Base-by-base conservation (phyloP, 2,797 vertebrate genomes). In the Sebastes dallii region DNA sequence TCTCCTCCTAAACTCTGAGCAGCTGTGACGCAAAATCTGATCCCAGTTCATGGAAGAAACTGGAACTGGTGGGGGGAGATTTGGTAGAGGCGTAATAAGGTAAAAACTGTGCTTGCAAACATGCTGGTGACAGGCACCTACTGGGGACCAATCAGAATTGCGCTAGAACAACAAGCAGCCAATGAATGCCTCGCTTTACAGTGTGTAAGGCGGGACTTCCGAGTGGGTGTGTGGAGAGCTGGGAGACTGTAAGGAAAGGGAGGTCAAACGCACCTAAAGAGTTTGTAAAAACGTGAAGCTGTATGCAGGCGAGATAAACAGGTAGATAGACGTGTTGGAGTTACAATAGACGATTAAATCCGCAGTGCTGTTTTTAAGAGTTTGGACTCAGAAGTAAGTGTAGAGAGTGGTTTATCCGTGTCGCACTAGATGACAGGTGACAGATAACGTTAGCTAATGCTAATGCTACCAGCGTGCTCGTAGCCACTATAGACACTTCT, bases 191-290 rank as follows among this genome's bases (percentile, higher is more conserved):
- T 0, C 20, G 1, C 0, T 16, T 32, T 24, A 13, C 4, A 12
- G 3, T 9, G 4, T 18, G 6, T 12, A 30, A 50, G 92, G 88
- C 86, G 89, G 82, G 72, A 0, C 8, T 89, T 85, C 61, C 6
- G 52, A 8, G 85, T 88, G 85, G 88, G 89, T 9, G 91, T 91
- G 86, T 16, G n/a, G 24, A 25, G 64, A 1, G 1, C 50, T 52
- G 20, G 20, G 20, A 52, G 54, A 9, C 27, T 18, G 56, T n/a
- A 78, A 77, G 52, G 52, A 86, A 77, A 83, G 86, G 80, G 92
- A 94, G 94, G 94, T 95, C 94, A 95, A 93, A 91, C 59, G 7
- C 24, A 1, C 24, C 78, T 52, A 27, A 10, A 25, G 78, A 84
- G 79, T 84, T 83, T 65, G 29, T 16, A 5, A 54, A 75, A 91